Conservation (phyloP, 2,888 invertebrate species). For the Cactoblastis cactorum region DNA sequence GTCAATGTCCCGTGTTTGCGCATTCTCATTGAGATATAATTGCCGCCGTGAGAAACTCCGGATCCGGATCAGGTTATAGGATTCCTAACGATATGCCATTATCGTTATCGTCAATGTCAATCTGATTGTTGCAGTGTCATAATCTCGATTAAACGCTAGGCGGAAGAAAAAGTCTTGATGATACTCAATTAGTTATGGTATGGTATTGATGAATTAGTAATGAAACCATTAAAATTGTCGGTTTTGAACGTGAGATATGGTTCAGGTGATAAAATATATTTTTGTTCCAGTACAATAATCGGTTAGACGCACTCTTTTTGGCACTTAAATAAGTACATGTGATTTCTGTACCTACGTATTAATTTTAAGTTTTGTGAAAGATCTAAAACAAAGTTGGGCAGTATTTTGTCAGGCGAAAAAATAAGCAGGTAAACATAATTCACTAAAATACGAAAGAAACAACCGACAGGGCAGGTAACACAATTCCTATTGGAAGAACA, state of each 20-base stretch:
- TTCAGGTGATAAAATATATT: too few species aligned
- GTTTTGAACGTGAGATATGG: too few species aligned
- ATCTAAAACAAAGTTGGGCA: too few species aligned
- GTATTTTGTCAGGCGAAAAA: too few species aligned
- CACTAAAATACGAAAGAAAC: not conserved
- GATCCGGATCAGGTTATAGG: slow-evolving; percentile 26
- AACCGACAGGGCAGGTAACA: not conserved
- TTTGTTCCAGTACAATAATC: too few species aligned
- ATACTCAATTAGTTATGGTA: not conserved
- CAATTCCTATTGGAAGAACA: not conserved
- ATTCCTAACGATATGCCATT: not conserved
- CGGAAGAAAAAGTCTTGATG: not conserved
- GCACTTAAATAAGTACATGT: too few species aligned
- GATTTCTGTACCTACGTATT: too few species aligned
- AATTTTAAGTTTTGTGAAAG: too few species aligned
- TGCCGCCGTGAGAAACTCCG: slow-evolving; percentile 39
- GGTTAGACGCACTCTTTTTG: too few species aligned
- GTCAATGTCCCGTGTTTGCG: slow-evolving; percentile 28
- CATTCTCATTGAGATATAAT: slow-evolving; percentile 31
- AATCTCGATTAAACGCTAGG: not conserved
- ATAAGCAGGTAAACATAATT: not conserved
- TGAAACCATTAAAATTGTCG: not conserved
- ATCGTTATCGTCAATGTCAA: not conserved
- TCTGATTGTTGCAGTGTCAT: slow-evolving; percentile 7
- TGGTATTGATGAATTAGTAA: not conserved